phyloP scores from a whole-genome alignment of 2,888 invertebrate species.

The Sarcophaga caerulescens region DNA sequence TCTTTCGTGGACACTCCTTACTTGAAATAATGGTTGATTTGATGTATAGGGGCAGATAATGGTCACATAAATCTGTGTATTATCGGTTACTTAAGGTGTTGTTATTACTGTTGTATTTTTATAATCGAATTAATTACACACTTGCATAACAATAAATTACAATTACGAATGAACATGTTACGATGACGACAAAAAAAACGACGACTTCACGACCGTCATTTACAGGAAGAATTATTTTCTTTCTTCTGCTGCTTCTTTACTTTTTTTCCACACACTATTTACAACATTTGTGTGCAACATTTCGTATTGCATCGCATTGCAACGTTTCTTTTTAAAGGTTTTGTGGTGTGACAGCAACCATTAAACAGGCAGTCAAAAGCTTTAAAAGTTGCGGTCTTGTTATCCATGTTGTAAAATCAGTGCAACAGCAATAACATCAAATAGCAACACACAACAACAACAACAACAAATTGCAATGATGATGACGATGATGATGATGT shows the following conservation, averaged over 20 bases:
- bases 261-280: constrained; percentile 15
- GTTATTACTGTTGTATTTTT: constrained; percentile 41
- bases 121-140: constrained; percentile 69
- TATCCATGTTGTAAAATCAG: constrained; percentile 68
- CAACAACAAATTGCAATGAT: constrained; percentile 33
- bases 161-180: constrained; percentile 67
- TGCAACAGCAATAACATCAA: constrained; percentile 60
- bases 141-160: constrained; percentile 69
- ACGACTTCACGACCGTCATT: constrained; percentile 35
- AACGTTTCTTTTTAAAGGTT: constrained; percentile 47
- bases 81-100: neutral
- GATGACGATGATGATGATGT: constrained; percentile 28
- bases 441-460: constrained; percentile 50
- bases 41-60: constrained; percentile 37
- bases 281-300: constrained; percentile 33
- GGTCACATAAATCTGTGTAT: neutral
- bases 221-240: constrained; percentile 67
- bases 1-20: no score
- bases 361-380: constrained; percentile 51
- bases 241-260: neutral
- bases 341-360: constrained; percentile 66
- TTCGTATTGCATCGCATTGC: neutral
- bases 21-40: constrained; percentile 25
- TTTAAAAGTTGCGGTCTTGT: constrained; percentile 64
- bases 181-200: neutral